Conservation (phyloP, 2,888 invertebrate genomes). For the Drosophila atroscutellata region DNA sequence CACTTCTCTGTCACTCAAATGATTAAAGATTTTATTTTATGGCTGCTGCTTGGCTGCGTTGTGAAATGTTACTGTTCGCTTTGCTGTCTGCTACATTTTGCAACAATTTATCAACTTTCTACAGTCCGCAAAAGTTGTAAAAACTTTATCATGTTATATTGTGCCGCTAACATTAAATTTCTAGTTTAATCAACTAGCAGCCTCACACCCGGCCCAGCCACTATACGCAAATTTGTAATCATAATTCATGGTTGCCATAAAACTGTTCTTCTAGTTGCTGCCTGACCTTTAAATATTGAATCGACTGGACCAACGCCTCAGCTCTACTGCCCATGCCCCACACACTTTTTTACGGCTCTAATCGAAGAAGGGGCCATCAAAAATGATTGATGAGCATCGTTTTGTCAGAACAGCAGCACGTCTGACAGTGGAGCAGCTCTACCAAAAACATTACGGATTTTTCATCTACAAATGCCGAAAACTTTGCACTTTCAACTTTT, state of each 20-base stretch:
- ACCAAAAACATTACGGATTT: constrained; percentile 1
- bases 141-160: constrained; percentile 65
- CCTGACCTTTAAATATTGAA: constrained; percentile 69
- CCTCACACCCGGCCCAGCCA: constrained; percentile 8
- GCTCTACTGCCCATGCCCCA: background rate
- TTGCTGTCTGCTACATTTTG: constrained; percentile 63
- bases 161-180: constrained; percentile 66
- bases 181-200: constrained; percentile 76
- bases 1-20: constrained; percentile 73
- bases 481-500: constrained; percentile 5
- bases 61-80: constrained; percentile 10
- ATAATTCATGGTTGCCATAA: constrained; percentile 65
- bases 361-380: constrained; percentile 50
- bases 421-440: background rate
- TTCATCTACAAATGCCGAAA: constrained; percentile 3
- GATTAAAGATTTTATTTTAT: constrained; percentile 80
- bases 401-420: constrained; percentile 4
- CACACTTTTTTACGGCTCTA: constrained; percentile 23
- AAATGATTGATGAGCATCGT: constrained; percentile 68
- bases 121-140: constrained; percentile 69
- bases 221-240: constrained; percentile 46
- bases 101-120: constrained; percentile 77
- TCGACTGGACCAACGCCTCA: constrained; percentile 22
- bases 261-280: constrained; percentile 15
- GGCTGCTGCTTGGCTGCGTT: constrained; percentile 56